These are phyloP conservation scores for Meghimatium bilineatum DNA, from an alignment of 2,888 invertebrate species.

Conservation along the genomic window DNA sequence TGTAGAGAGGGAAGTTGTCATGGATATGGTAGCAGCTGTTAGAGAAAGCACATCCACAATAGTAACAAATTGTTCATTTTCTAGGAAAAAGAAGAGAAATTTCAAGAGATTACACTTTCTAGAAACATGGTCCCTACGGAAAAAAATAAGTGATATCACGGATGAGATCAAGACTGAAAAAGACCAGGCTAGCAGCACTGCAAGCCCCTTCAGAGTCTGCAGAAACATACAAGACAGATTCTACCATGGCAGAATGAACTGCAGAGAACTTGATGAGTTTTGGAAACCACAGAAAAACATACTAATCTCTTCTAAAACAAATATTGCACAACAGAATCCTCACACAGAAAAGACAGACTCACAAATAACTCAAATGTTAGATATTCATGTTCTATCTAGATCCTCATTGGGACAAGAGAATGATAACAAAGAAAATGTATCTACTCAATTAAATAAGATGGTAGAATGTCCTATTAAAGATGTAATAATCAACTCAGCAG, in stretches of 20 bases:
- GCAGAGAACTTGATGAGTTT: neutral
- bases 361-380: no score
- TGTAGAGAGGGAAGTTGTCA: conserved; percentile 41
- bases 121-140: neutral
- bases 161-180: conserved; percentile 17
- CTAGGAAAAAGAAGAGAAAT: neutral
- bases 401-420: neutral
- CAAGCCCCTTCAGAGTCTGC: conserved; percentile 36
- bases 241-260: neutral
- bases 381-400: neutral
- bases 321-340: no score
- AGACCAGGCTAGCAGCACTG: conserved; percentile 35
- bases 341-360: no score
- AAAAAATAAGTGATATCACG: no score
- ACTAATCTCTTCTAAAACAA: neutral
- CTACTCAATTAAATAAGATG: no score
- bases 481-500: neutral
- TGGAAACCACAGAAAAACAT: no score
- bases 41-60: neutral
- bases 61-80: neutral
- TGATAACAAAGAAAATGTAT: neutral
- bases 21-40: conserved; percentile 36
- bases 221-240: neutral
- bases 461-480: neutral
- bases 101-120: neutral